Conservation (phyloP, 2,888 invertebrate genomes). For the Heliconius ismenius region DNA sequence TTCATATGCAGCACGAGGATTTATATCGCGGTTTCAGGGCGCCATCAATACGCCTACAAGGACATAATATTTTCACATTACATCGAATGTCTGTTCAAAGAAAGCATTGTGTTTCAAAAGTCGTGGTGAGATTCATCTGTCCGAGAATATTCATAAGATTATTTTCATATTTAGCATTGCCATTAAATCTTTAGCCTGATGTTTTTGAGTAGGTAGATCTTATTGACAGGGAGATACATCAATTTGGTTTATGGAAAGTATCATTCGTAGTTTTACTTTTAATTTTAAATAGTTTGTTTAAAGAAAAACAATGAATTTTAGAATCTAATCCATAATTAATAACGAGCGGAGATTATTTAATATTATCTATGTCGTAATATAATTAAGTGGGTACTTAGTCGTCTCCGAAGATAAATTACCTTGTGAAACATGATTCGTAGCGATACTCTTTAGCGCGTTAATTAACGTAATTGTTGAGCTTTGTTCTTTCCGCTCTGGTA, state of each 20-base stretch:
- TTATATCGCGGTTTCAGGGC: constrained; percentile 60
- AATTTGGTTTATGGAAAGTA: constrained; percentile 67
- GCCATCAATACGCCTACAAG: constrained; percentile 70
- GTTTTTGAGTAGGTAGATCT: constrained; percentile 62
- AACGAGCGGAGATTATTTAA: neutral
- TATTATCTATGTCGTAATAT: constrained; percentile 10
- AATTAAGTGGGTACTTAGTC: constrained; percentile 4
- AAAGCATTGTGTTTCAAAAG: constrained; percentile 74
- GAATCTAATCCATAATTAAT: neutral
- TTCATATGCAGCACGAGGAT: constrained; percentile 48
- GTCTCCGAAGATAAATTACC: neutral
- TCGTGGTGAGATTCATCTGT: constrained; percentile 78
- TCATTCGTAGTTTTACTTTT: constrained; percentile 57
- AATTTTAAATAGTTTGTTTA: constrained; percentile 55
- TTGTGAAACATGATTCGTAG: constrained; percentile 7
- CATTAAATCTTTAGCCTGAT: constrained; percentile 73
- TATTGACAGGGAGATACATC: constrained; percentile 68
- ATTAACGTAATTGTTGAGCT: constrained; percentile 43
- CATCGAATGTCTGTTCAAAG: constrained; percentile 60
- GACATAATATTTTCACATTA: constrained; percentile 63
- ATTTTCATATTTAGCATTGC: constrained; percentile 66
- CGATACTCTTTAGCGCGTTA: constrained; percentile 27
- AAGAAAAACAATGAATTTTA: constrained; percentile 35
- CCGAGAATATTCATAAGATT: constrained; percentile 68
- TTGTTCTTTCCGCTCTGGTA: constrained; percentile 48